Conservation (phyloP, 1,140 invertebrate genomes). For the Bombus superbus region DNA sequence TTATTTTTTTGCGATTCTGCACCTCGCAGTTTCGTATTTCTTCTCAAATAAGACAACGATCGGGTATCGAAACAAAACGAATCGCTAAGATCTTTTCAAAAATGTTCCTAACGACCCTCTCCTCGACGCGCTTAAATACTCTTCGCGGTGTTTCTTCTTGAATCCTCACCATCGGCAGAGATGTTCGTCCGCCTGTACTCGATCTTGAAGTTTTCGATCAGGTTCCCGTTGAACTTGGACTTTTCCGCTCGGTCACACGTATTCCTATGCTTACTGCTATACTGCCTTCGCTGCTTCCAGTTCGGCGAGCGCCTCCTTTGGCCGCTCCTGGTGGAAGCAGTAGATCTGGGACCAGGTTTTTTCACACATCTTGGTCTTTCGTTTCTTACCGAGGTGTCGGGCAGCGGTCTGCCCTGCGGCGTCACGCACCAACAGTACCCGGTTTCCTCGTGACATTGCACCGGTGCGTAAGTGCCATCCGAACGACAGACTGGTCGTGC, state of each 20-base stretch:
- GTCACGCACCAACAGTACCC: constrained; percentile 94
- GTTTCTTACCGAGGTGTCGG: constrained; percentile 88
- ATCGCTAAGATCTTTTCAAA: background rate
- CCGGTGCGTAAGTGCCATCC: constrained; percentile 91
- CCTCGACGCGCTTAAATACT: too few relatives aligned
- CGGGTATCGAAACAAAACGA: too few relatives aligned
- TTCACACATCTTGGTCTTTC: constrained; percentile 86
- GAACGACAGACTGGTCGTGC: constrained; percentile 87
- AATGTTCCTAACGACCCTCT: background rate
- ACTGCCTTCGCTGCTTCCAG: constrained; percentile 76
- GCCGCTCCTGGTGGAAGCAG: constrained; percentile 68
- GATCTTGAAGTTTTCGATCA: constrained; percentile 91
- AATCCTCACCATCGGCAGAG: constrained; percentile 73
- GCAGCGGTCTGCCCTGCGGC: constrained; percentile 89
- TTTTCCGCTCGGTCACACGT: constrained; percentile 89
- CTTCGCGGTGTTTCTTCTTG: too few relatives aligned
- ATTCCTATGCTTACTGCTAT: constrained; percentile 72
- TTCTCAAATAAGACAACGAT: too few relatives aligned
- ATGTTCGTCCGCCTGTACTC: constrained; percentile 86
- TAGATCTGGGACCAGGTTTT: constrained; percentile 67
- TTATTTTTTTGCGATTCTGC: too few relatives aligned
- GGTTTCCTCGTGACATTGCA: constrained; percentile 91
- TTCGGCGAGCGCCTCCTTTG: constrained; percentile 75
- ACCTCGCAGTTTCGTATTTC: too few relatives aligned
- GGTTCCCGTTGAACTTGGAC: constrained; percentile 90